Percentiles rank a stretch among this genome's conserved stretches.
Evolutionary conservation across 2,113 vertebrate species (phyloP).

Genomic region (Spheniscus mendiculus): DNA sequence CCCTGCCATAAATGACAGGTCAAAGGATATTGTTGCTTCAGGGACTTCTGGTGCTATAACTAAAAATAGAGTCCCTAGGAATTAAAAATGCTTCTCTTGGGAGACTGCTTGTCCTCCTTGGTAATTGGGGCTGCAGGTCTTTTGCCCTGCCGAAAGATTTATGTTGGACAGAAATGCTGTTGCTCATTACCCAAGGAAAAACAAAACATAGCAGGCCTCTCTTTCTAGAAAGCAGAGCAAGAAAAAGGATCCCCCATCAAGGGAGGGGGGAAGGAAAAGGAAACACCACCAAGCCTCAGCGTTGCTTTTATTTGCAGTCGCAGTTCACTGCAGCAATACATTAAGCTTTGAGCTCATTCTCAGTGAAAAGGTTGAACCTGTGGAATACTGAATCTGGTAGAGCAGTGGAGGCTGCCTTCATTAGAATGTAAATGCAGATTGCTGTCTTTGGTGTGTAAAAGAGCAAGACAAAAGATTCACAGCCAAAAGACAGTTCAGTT

Average conservation of each 20-base stretch:
- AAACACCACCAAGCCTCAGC: not conserved
- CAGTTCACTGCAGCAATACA: not conserved
- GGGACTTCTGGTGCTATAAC: slow-evolving; percentile 29
- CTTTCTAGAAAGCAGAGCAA: not conserved
- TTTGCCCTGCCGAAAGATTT: not conserved
- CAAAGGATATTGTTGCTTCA: slow-evolving; percentile 55
- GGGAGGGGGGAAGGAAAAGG: not conserved
- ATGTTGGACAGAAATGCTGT: not conserved
- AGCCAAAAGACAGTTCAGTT: not conserved
- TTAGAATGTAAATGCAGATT: not conserved
- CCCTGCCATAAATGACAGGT: slow-evolving; percentile 33
- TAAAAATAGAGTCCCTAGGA: slow-evolving; percentile 59
- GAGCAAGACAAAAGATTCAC: not conserved
- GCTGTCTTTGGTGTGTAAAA: not conserved
- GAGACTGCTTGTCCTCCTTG: slow-evolving; percentile 27
- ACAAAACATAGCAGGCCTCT: not conserved
- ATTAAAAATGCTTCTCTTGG: slow-evolving; percentile 39
- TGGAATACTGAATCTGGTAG: not conserved
- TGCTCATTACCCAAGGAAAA: not conserved
- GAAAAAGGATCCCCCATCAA: not conserved
- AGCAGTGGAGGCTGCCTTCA: not conserved
- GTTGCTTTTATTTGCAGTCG: not conserved
- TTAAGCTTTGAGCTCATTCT: not conserved
- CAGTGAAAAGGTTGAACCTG: not conserved
- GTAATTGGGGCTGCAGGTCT: slow-evolving; percentile 12